Percentiles rank a stretch among this genome's conserved stretches.
These are phyloP conservation scores for Andrena fulva DNA, from an alignment of 2,888 invertebrate genomes.

Conservation along the genomic window DNA sequence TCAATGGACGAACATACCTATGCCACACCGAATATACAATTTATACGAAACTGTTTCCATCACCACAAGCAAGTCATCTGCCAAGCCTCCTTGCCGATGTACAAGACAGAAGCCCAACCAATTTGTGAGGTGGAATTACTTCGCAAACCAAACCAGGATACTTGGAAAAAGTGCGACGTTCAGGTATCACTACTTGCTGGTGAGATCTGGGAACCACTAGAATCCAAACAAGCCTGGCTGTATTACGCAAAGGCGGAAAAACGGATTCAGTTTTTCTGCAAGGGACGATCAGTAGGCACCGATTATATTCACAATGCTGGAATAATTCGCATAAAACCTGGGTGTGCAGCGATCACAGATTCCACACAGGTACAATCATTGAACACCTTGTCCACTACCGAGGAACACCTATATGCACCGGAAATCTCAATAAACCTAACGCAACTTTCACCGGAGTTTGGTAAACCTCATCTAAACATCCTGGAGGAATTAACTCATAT, in stretches of 20 bases:
- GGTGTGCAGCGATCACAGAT: background rate
- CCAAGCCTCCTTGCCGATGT: background rate
- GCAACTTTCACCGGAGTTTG: background rate
- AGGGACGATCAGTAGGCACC: background rate
- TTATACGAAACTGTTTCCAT: background rate
- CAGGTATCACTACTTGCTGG: background rate
- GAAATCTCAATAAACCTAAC: background rate
- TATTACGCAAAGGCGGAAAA: background rate
- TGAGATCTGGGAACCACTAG: conserved; percentile 1
- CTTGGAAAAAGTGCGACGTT: background rate
- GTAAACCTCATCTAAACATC: background rate
- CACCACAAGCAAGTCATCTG: background rate
- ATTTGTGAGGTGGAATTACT: background rate
- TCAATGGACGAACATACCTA: background rate
- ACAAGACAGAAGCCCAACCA: background rate
- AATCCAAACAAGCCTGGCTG: background rate
- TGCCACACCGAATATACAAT: background rate
- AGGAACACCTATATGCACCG: background rate
- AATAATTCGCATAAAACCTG: background rate
- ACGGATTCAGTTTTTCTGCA: background rate
- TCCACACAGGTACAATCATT: background rate
- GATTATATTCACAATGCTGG: background rate
- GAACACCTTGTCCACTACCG: background rate
- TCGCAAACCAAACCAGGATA: background rate
- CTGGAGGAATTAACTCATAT: background rate